Evolutionary conservation across 2,888 invertebrate genomes (phyloP).

Genomic region (Noctua fimbriata): DNA sequence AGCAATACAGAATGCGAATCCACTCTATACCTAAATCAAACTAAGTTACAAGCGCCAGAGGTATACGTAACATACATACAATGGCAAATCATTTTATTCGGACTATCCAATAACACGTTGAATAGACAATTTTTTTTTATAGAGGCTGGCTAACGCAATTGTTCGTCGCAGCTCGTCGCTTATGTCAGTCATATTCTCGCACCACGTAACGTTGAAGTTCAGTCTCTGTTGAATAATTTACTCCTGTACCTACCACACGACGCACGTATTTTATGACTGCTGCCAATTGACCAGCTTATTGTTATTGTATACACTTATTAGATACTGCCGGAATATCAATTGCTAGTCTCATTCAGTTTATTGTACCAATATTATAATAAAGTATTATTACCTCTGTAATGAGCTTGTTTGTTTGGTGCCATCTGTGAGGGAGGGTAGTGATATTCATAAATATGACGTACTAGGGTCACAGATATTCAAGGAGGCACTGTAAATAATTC

Average conservation of each 20-base stretch:
- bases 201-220: not conserved
- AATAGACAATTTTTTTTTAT: not conserved
- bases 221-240: slow-evolving; percentile 26
- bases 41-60: not conserved
- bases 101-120: not conserved
- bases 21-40: not conserved
- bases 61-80: not conserved
- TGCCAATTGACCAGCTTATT: slow-evolving; percentile 55
- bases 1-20: not conserved
- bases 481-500: not conserved
- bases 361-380: slow-evolving; percentile 32
- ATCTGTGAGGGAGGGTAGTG: not conserved
- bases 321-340: slow-evolving; percentile 50
- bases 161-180: too few relatives aligned
- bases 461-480: slow-evolving; percentile 1
- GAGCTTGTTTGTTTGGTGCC: slow-evolving; percentile 29
- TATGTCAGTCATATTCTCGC: not conserved
- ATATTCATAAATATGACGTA: not conserved
- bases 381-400: slow-evolving; percentile 18
- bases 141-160: not conserved
- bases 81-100: not conserved
- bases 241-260: slow-evolving; percentile 10
- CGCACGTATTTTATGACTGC: slow-evolving; percentile 47
- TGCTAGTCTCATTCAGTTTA: slow-evolving; percentile 7
- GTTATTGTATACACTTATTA: slow-evolving; percentile 42